phyloP scores from a whole-genome alignment of 1,140 invertebrate species.

The Monochamus saltuarius region DNA sequence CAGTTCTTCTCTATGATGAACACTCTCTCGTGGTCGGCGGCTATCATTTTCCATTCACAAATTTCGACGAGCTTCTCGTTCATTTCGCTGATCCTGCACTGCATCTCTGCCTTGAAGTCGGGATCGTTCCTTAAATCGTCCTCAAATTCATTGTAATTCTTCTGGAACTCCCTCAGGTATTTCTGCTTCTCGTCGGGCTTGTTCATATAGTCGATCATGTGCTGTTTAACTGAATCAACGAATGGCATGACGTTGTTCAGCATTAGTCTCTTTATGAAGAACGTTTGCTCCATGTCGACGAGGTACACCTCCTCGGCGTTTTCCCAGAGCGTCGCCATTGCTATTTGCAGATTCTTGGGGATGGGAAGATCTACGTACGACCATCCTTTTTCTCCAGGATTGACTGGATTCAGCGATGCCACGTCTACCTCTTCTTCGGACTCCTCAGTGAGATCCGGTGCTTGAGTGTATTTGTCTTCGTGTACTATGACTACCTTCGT shows the following conservation, averaged over 20 bases:
- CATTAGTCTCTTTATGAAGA: slow-evolving; percentile 57
- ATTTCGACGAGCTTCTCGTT: slow-evolving; percentile 52
- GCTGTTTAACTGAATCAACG: slow-evolving; percentile 52
- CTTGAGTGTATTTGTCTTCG: slow-evolving; percentile 41
- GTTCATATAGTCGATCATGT: slow-evolving; percentile 56
- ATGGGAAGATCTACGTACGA: slow-evolving; percentile 55
- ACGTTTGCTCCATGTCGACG: slow-evolving; percentile 55
- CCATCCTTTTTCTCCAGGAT: slow-evolving; percentile 58
- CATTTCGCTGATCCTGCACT: slow-evolving; percentile 51
- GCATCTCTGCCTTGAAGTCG: slow-evolving; percentile 53
- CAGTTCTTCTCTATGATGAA: slow-evolving; percentile 57
- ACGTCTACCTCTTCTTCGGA: slow-evolving; percentile 25
- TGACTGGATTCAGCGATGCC: slow-evolving; percentile 6
- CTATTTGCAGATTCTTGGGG: slow-evolving; percentile 45
- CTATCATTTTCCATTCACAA: slow-evolving; percentile 56
- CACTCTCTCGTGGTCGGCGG: slow-evolving; percentile 55
- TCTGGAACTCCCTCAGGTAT: slow-evolving; percentile 56
- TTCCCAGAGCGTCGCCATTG: slow-evolving; percentile 58
- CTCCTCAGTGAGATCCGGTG: slow-evolving; percentile 26
- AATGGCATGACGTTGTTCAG: slow-evolving; percentile 57
- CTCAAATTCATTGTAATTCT: slow-evolving; percentile 59
- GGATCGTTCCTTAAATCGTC: slow-evolving; percentile 56
- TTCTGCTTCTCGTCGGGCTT: slow-evolving; percentile 58
- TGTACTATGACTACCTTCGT: slow-evolving; percentile 21
- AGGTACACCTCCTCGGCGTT: slow-evolving; percentile 58